Percentiles rank a stretch among this genome's conserved stretches.
Conservation (phyloP, 2,797 vertebrate species). For the Rhadinocentrus ornatus region DNA sequence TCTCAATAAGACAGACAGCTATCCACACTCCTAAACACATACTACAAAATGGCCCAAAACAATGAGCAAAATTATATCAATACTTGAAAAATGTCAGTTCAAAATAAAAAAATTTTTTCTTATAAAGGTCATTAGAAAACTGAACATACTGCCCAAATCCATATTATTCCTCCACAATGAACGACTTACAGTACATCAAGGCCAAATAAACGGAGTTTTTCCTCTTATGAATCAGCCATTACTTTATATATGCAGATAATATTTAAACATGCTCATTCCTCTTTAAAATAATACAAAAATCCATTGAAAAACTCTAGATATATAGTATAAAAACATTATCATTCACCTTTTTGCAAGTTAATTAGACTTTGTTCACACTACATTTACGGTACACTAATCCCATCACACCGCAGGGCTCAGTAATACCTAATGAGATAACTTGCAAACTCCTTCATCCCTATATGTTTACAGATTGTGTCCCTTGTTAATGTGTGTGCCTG, state of each 20-base stretch:
- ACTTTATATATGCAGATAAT: background rate
- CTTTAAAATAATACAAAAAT: slow-evolving; percentile 27
- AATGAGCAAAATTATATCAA: background rate
- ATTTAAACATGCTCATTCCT: background rate
- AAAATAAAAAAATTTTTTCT: too few species aligned
- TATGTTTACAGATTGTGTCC: slow-evolving; percentile 62
- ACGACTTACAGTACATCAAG: background rate
- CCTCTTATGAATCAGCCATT: slow-evolving; percentile 6
- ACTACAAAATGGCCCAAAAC: background rate
- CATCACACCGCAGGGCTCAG: slow-evolving; percentile 63
- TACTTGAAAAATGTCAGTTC: background rate
- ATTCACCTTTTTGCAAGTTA: slow-evolving; percentile 53
- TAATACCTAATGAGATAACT: slow-evolving; percentile 72
- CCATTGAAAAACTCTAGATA: slow-evolving; percentile 23
- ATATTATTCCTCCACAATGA: background rate
- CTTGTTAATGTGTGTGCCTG: slow-evolving; percentile 34
- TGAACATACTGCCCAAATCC: background rate
- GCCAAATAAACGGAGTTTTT: background rate
- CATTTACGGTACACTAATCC: slow-evolving; percentile 68
- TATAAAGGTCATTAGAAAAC: background rate
- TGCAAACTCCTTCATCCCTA: slow-evolving; percentile 58
- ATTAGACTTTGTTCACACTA: slow-evolving; percentile 55
- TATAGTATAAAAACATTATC: slow-evolving; percentile 35
- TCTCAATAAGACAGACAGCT: slow-evolving; percentile 32
- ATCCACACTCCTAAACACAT: slow-evolving; percentile 3